Evolutionary conservation across 92 coral and sea anemone genomes (phyloP).

Genomic region (Parazoanthus atlanticus): DNA sequence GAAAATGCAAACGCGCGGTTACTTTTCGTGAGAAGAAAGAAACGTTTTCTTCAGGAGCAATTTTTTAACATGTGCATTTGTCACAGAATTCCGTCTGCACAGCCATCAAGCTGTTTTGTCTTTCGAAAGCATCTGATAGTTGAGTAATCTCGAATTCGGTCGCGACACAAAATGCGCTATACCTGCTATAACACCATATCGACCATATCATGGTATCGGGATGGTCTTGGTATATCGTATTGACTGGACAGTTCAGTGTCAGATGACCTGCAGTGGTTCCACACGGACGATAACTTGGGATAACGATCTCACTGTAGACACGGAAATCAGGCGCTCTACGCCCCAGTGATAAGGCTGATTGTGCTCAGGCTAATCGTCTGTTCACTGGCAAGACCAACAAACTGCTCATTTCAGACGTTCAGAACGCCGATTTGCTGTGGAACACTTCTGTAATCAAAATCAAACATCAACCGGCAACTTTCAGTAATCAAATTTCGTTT

Average conservation of each 20-base stretch:
- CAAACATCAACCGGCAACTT: not conserved
- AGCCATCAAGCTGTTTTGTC: slow-evolving; percentile 9
- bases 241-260: slow-evolving; percentile 11
- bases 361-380: not conserved
- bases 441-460: no score
- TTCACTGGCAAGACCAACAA: not conserved
- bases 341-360: not conserved
- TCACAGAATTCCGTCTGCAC: no score
- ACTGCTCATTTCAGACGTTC: not conserved
- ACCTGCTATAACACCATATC: not conserved
- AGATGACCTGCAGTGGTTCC: not conserved
- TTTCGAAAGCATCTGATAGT: not conserved
- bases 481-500: not conserved
- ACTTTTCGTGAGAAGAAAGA: no score
- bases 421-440: not conserved
- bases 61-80: no score
- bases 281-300: not conserved
- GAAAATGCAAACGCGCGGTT: no score
- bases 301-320: not conserved
- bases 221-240: not conserved
- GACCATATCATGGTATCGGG: not conserved
- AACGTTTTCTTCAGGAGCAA: no score
- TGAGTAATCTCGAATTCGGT: not conserved
- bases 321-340: not conserved
- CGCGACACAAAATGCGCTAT: not conserved